phyloP scores from a whole-genome alignment of 2,797 vertebrate species.

The Coccyzus lansbergi region DNA sequence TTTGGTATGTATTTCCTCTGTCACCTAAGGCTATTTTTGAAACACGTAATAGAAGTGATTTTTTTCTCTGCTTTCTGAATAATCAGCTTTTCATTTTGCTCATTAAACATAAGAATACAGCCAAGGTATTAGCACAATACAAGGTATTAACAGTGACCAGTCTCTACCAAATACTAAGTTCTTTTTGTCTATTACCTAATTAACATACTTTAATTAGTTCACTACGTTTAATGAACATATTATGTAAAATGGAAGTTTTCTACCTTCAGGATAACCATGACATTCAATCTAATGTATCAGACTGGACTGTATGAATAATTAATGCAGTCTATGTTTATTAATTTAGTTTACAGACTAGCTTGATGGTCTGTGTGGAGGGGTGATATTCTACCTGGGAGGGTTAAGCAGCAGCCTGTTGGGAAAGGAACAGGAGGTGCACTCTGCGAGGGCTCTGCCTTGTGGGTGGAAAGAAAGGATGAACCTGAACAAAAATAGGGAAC shows the following conservation, averaged over 20 bases:
- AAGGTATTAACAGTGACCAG: slow-evolving; percentile 79
- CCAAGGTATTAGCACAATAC: slow-evolving; percentile 77
- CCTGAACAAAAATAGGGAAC: neutral
- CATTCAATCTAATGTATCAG: slow-evolving; percentile 68
- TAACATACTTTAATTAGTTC: slow-evolving; percentile 81
- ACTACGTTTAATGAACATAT: slow-evolving; percentile 74
- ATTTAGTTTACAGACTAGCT: neutral
- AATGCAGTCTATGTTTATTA: slow-evolving; percentile 65
- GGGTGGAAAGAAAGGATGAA: neutral
- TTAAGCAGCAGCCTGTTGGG: neutral
- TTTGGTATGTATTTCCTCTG: slow-evolving; percentile 72
- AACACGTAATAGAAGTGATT: slow-evolving; percentile 74
- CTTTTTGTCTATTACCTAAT: slow-evolving; percentile 78
- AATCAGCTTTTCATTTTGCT: slow-evolving; percentile 82
- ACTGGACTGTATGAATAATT: slow-evolving; percentile 74
- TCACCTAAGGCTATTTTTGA: slow-evolving; percentile 81
- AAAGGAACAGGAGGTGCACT: neutral
- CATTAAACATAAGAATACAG: slow-evolving; percentile 75
- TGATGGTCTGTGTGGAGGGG: neutral
- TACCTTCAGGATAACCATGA: slow-evolving; percentile 69
- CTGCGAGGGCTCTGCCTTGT: neutral
- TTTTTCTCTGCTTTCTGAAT: slow-evolving; percentile 73
- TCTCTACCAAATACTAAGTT: slow-evolving; percentile 75
- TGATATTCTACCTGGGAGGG: neutral
- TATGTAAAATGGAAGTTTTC: slow-evolving; percentile 72